Percentiles rank a stretch among this genome's conserved stretches.
phyloP scores from a whole-genome alignment of 2,113 vertebrate species.

The Ranitomeya variabilis region DNA sequence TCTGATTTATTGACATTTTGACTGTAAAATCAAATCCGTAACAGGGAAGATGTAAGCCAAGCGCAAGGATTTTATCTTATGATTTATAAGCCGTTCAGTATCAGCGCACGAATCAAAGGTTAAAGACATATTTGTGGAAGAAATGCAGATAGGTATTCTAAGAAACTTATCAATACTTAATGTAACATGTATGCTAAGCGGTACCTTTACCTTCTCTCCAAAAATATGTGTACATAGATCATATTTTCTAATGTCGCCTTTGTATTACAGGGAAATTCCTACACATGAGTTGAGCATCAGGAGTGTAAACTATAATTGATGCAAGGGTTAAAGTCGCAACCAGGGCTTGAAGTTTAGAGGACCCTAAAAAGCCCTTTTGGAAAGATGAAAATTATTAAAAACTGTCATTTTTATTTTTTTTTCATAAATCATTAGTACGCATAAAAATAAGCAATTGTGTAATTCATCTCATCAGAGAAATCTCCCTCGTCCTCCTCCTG shows the following conservation, averaged over 20 bases:
- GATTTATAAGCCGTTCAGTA: constrained; percentile 32
- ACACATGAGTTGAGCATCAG: neutral
- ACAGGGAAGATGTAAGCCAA: constrained; percentile 52
- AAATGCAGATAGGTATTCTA: neutral
- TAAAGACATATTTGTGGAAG: neutral
- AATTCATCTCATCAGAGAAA: too few relatives aligned
- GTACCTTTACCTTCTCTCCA: neutral
- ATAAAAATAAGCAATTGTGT: too few relatives aligned
- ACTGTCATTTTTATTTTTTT: too few relatives aligned
- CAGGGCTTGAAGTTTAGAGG: too few relatives aligned
- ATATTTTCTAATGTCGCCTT: neutral
- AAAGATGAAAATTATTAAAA: too few relatives aligned
- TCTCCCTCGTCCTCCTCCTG: too few relatives aligned
- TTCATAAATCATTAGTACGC: too few relatives aligned
- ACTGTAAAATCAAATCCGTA: constrained; percentile 63
- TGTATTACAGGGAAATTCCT: neutral
- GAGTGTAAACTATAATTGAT: too few relatives aligned
- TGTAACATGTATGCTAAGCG: neutral
- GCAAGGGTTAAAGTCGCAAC: too few relatives aligned
- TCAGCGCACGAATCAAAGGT: neutral
- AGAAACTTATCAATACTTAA: constrained; percentile 6
- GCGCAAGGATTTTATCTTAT: neutral
- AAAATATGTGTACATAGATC: neutral
- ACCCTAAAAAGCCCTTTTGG: too few relatives aligned
- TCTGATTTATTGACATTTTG: constrained; percentile 68